Evolutionary conservation across 1,140 invertebrate species (phyloP), one percentile per base, ranked within the genome.

Genomic region (Drosophila teissieri): DNA sequence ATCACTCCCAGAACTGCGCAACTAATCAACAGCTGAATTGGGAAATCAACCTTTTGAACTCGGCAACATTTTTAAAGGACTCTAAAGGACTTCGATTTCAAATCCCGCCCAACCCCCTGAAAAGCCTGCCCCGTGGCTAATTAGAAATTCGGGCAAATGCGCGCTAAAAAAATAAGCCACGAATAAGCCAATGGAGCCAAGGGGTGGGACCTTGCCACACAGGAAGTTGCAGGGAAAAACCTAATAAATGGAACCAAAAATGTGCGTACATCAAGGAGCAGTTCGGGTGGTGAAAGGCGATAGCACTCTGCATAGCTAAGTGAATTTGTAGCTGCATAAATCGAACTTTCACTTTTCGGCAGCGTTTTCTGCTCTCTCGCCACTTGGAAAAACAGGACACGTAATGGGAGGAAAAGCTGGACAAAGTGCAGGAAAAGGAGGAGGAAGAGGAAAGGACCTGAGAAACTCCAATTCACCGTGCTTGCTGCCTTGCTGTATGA

Each of bases 191-290:
- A 40, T 44, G 53, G 46, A 14, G n/a, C 17, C 11, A 44, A 67
- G 79, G 60, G 76, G 45, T 74, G 49, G 52, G 46, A 51, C 49
- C 31, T 45, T 10, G 36, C 40, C 11, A 8, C 17, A 40, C 56
- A 85, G 79, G 68, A 88, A 88, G 83, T 78, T 91, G 82, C 75
- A 81, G 55, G 69, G 36, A 80, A 78, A 51, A 91, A 91, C 90
- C 90, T 86, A 91, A 91, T 91, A 91, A 91, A 91, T 90, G 82
- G 90, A 89, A 91, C 89, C 82, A 81, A 88, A 86, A 91, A 91
- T 89, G 84, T 89, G 84, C 84, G 84, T 89, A 82, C 83, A 86
- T 86, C 82, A 82, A 82, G 70, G 39, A 45, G 22, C 57, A 42
- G 17, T 70, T 49, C 14, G 27, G 45, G 37, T 58, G 52, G 49